Base-by-base conservation (phyloP, 2,797 vertebrate genomes). In the Halcyon smyrnensis region DNA sequence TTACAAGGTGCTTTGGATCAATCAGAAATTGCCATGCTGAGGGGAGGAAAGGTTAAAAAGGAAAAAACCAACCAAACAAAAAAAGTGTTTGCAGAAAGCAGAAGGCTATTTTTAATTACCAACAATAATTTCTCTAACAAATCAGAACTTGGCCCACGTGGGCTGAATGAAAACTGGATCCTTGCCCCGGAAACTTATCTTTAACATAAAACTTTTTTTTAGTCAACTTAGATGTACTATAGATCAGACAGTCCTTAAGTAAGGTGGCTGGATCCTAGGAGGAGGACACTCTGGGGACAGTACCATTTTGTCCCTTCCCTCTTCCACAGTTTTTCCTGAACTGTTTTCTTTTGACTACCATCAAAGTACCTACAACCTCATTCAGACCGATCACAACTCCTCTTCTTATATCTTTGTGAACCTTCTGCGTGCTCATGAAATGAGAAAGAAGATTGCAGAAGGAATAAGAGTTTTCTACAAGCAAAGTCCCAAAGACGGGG, bases 271-370 rank as follows among this genome's bases (percentile, higher is more conserved):
- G 2, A 51, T 53, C 21, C 9, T n/a, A 16, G n/a, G 48, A 60
- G 34, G 14, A 41, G 15, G 8, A 67, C 2, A 9, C 18, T 25
- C 8, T 1, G 0, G 5, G 11, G 9, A 23, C 43, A 59, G 3
- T 1, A 15, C 12, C 19, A 28, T 67, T 68, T 30, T 28, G 7
- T 56, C 20, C 9, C 67, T 74, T 63, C n/a, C 12, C 30, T 89
- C 7, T 57, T 67, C 24, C 65, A 45, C 11, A 37, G 3, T 37
- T 71, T 71, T 65, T 67, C 30, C 19, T 70, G 27, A 86, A 54
- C 1, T n/a, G 15, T 27, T 85, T 65, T 43, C 19, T 50, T 85
- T 76, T 39, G 17, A 32, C 32, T 67, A 11, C 20, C 37, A 5
- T 27, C 28, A 59, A 43, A 36, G 28, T 37, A 14, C 4, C 1